Percentiles rank a stretch among this genome's conserved stretches.
These are phyloP conservation scores for Halyomorpha halys DNA, from an alignment of 1,140 invertebrate species.

Conservation along the genomic window DNA sequence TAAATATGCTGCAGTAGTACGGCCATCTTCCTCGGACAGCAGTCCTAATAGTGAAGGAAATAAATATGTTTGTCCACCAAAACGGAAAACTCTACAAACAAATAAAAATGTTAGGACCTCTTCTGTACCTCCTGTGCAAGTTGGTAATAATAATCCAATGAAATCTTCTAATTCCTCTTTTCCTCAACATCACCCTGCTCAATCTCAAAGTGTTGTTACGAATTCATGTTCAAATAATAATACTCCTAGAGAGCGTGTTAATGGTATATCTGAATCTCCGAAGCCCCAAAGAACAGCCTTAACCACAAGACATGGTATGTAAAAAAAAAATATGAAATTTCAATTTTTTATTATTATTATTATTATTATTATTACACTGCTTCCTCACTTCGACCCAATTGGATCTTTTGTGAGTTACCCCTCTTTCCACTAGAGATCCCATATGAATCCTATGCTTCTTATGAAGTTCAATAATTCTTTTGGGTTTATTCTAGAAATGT, in stretches of 20 bases:
- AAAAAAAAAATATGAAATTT: no score
- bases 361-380: no score
- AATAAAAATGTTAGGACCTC: constrained; percentile 44
- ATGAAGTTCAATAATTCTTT: no score
- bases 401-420: no score
- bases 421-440: no score
- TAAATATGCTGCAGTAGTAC: constrained; percentile 60
- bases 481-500: no score
- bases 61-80: constrained; percentile 68
- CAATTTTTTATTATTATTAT: no score
- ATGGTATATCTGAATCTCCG: constrained; percentile 5
- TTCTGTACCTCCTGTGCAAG: constrained; percentile 32
- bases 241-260: constrained; percentile 12
- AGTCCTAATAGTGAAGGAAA: constrained; percentile 20
- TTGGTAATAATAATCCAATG: neutral
- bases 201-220: constrained; percentile 30
- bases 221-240: constrained; percentile 7
- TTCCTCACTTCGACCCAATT: no score
- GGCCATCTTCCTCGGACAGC: constrained; percentile 34
- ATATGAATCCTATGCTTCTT: no score
- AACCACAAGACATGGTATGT: constrained; percentile 17
- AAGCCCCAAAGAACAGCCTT: constrained; percentile 1
- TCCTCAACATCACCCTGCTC: neutral
- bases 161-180: neutral
- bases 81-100: constrained; percentile 50